phyloP scores from a whole-genome alignment of 2,888 invertebrate species.

The Polylopha cassiicola region DNA sequence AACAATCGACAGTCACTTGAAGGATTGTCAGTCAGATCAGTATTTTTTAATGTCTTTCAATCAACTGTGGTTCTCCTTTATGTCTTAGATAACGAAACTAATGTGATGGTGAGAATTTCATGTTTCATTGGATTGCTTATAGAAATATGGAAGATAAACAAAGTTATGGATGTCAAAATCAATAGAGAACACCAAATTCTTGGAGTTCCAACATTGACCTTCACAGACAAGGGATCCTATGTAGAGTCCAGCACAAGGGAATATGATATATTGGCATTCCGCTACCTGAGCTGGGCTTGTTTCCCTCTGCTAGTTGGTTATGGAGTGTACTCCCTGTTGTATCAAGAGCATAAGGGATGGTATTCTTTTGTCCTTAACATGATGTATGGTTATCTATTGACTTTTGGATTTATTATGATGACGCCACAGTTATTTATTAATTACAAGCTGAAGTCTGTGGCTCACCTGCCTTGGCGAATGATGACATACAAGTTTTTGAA shows the following conservation, averaged over 20 bases:
- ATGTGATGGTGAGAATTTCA: constrained; percentile 95
- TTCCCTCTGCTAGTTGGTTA: constrained; percentile 97
- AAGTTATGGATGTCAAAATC: constrained; percentile 88
- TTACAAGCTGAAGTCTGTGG: constrained; percentile 99
- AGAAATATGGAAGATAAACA: constrained; percentile 99
- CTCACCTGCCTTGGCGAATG: constrained; percentile 99
- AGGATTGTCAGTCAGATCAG: constrained; percentile 97
- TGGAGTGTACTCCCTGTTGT: constrained; percentile 94
- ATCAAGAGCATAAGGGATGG: constrained; percentile 99
- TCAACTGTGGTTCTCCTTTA: constrained; percentile 96
- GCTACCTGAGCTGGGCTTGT: constrained; percentile 96
- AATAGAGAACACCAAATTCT: constrained; percentile 84
- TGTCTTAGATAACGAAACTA: constrained; percentile 99
- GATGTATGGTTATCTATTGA: constrained; percentile 97
- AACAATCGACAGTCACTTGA: constrained; percentile 97
- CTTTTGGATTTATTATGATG: constrained; percentile 99
- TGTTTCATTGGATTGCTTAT: constrained; percentile 96
- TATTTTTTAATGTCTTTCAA: constrained; percentile 99
- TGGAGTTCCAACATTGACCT: constrained; percentile 87
- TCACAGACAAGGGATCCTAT: constrained; percentile 97
- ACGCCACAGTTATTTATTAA: constrained; percentile 99
- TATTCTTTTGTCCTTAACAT: constrained; percentile 98
- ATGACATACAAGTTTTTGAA: constrained; percentile 99
- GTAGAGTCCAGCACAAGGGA: constrained; percentile 94
- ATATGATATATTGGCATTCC: constrained; percentile 97